A percentile compares a stretch with the other conserved stretches of the same genome.
Evolutionary conservation across 2,888 invertebrate genomes (phyloP).

Genomic region (Poecilobothrus nobilitatus): DNA sequence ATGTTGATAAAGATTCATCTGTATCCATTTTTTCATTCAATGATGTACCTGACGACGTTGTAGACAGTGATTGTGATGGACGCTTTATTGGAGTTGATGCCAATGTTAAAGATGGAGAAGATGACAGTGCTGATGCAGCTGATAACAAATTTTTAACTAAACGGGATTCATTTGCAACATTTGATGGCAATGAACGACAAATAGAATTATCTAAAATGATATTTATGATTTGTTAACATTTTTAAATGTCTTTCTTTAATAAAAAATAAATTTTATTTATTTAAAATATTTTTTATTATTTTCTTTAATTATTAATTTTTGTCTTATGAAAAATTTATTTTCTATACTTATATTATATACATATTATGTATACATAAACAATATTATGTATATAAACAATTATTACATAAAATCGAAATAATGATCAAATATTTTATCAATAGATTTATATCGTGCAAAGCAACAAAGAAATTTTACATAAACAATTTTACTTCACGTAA

Average conservation of each 20-base stretch:
- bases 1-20: slow-evolving; percentile 36
- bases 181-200: slow-evolving; percentile 25
- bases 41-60: slow-evolving; percentile 17
- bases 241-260: background rate
- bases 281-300: slow-evolving; percentile 10
- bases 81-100: slow-evolving; percentile 12
- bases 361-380: too few species aligned
- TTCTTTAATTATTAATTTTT: background rate
- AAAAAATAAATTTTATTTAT: background rate
- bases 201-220: slow-evolving; percentile 16
- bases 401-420: too few species aligned
- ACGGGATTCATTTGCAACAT: slow-evolving; percentile 37
- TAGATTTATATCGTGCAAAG: too few species aligned
- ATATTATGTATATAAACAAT: too few species aligned
- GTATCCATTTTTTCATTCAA: slow-evolving; percentile 29
- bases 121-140: slow-evolving; percentile 18
- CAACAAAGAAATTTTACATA: too few species aligned
- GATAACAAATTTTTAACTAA: slow-evolving; percentile 30
- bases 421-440: too few species aligned
- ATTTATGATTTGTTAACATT: background rate
- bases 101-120: slow-evolving; percentile 16
- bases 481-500: too few species aligned
- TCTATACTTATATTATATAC: too few species aligned
- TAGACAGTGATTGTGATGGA: slow-evolving; percentile 19
- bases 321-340: too few species aligned